Percentiles rank a stretch among this genome's conserved stretches.
Conservation (phyloP, 2,888 invertebrate genomes). For the Nycteola revayana region DNA sequence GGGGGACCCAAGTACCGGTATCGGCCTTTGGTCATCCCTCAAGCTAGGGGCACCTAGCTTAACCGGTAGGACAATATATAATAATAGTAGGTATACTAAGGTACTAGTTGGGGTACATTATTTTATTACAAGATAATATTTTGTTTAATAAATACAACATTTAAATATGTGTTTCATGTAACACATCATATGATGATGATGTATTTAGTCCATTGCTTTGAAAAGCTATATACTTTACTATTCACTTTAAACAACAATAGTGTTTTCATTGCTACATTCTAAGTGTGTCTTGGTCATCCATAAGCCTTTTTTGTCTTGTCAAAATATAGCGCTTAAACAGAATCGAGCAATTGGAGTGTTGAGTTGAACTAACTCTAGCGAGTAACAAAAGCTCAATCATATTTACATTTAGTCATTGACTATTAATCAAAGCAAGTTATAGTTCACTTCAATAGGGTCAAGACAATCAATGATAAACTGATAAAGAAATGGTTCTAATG, state of each 20-base stretch:
- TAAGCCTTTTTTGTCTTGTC: constrained; percentile 43
- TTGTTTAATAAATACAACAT: too few species aligned
- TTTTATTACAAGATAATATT: too few species aligned
- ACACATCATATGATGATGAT: too few species aligned
- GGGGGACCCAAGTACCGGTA: too few species aligned
- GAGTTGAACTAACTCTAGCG: constrained; percentile 41
- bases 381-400: constrained; percentile 64
- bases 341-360: constrained; percentile 39
- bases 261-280: constrained; percentile 42
- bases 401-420: constrained; percentile 71
- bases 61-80: too few species aligned
- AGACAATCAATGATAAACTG: constrained; percentile 76
- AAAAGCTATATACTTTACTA: constrained; percentile 29
- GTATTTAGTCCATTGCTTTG: too few species aligned
- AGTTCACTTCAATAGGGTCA: constrained; percentile 57
- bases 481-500: constrained; percentile 79
- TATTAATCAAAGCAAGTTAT: constrained; percentile 64
- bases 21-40: too few species aligned
- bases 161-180: too few species aligned
- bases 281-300: constrained; percentile 32
- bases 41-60: too few species aligned
- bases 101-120: too few species aligned
- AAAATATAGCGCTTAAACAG: constrained; percentile 35
- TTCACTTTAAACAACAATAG: constrained; percentile 31
- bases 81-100: too few species aligned